Evolutionary conservation across 2,113 vertebrate genomes (phyloP), one percentile per base, ranked within the genome.

Genomic region (Axis porcinus): DNA sequence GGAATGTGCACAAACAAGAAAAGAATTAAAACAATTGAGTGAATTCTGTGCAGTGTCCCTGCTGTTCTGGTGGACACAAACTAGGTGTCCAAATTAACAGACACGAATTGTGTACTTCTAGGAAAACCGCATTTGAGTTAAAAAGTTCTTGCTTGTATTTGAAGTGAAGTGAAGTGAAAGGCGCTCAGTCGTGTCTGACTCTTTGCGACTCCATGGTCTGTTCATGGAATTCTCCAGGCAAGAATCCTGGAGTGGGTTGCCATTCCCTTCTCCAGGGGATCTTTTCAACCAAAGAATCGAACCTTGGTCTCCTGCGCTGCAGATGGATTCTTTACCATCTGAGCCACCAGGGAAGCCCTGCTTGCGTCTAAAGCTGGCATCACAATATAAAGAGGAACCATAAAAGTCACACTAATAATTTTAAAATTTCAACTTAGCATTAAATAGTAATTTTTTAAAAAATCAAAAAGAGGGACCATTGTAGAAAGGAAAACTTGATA

Each of bases 51-150:
- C 15, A 1, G 1, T 6, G 3, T 62, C 14, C 10, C 12, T 13
- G 23, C 36, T 91, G 21, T n/a, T 58, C 47, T 27, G 16, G 12
- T 14, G 60, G 10, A 13, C n/a, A 94, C 2, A 40, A 74, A 55
- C 55, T 15, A 27, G 0, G 8, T 0, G 1, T 1, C 43, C 0
- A 0, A 43, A 21, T 30, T n/a, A 67, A n/a, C 43, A 28, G 64
- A 28, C 3, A 21, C 0, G 17, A 60, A 9, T 12, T 28, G 21
- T 7, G 10, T 19, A 0, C 43, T 21, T 67, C 60, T 1, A 43
- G 6, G 2, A 8, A 74, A 16, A 70, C 33, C 10, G 10, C 5
- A 2, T 36, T 3, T 2, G 17, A 33, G 14, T 30, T 52, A 36
- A 43, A 84, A 79, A 91, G 64, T n/a, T 58, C 74, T 82, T n/a